Percentiles rank a stretch among this genome's conserved stretches.
Evolutionary conservation across 92 coral and sea anemone genomes (phyloP).

Genomic region (Zoanthus solanderi): DNA sequence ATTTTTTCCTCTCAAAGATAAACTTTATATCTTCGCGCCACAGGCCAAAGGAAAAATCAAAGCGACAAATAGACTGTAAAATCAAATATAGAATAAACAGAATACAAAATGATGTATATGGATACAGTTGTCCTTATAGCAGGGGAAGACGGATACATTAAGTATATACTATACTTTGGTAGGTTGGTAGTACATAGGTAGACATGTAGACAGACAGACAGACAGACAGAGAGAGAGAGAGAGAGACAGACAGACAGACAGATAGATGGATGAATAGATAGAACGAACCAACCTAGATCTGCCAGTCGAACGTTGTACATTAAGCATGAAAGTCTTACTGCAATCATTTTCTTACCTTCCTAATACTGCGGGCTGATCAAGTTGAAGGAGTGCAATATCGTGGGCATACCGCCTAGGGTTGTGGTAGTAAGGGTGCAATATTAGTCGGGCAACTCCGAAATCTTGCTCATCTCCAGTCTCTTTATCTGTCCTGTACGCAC

Average conservation of each 20-base stretch:
- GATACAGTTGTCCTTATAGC: no score
- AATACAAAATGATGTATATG: background rate
- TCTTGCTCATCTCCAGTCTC: constrained; percentile 31
- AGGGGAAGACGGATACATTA: no score
- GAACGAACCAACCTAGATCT: background rate
- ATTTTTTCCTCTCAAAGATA: no score
- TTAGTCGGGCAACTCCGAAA: constrained; percentile 29
- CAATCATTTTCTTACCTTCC: background rate
- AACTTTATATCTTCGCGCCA: no score
- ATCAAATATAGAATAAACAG: background rate
- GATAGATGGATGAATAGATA: background rate
- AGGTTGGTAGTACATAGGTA: no score
- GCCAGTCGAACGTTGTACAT: no score
- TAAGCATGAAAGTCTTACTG: background rate
- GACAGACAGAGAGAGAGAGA: no score
- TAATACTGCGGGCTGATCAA: constrained; percentile 22
- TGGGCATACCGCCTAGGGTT: constrained; percentile 39
- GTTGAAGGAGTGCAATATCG: constrained; percentile 44
- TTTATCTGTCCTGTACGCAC: constrained; percentile 23
- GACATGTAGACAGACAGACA: background rate
- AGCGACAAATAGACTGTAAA: background rate
- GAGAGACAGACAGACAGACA: no score
- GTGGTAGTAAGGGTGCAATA: constrained; percentile 43
- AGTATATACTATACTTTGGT: no score
- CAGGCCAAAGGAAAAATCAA: background rate